Evolutionary conservation across 2,113 vertebrate species (phyloP), one percentile per base, ranked within the genome.

Genomic region (Poecile atricapillus): DNA sequence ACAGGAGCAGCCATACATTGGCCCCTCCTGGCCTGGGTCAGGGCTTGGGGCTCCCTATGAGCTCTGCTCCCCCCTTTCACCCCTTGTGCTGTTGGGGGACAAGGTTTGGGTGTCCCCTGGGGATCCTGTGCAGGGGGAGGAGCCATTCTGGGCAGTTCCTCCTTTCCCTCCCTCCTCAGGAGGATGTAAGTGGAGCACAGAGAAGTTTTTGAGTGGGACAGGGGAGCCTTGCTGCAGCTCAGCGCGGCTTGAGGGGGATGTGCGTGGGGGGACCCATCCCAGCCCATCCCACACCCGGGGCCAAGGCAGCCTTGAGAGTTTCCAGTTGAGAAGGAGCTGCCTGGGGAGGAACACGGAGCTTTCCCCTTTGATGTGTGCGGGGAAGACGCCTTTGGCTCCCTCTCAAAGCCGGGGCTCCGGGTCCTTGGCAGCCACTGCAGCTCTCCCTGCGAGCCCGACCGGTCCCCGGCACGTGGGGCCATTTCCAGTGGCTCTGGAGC

Each of bases 321-420:
- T 71, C n/a, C 84, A 94, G 65, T 64, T 1, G 6, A 68, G 91
- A 33, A 87, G 93, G 86, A 95, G 94, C 56, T 84, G 80, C 91
- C 89, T 0, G 1, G 35, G 81, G 91, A 94, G 89, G 89, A 96
- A 4, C 80, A 82, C 1, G 1, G 80, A 93, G 94, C 49, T 85
- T 79, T 95, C 84, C 78, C 87, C 87, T 96, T 96, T 93, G 93
- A 95, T 95, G 91, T 95, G 87, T 73, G 87, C 6, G 1, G 77
- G 83, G 89, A 52, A 33, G 87, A 80, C 3, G 43, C 78, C 4
- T 87, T 91, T 97, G 94, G 96, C 95, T 94, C 20, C 93, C 59
- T 24, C 84, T 85, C 91, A 84, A 64, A 89, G 94, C 19, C 23
- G 2, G 80, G 80, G 77, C 92, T 94, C 53, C 69, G 12, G 5